Evolutionary conservation across 2,888 invertebrate species (phyloP).

Genomic region (Venusia cambrica): DNA sequence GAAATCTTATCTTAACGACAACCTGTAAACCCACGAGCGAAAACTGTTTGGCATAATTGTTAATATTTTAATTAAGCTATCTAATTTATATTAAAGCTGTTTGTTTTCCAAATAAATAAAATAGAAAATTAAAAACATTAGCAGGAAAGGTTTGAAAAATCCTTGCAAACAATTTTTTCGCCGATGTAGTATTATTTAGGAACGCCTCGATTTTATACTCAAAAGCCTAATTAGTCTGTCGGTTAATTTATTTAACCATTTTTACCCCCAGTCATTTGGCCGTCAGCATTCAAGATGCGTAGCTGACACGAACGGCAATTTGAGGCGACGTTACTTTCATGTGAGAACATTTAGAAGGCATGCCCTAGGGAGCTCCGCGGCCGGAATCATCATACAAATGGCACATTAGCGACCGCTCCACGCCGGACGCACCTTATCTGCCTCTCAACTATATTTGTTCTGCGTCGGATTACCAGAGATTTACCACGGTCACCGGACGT

Average conservation of each 20-base stretch:
- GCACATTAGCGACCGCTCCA: constrained; percentile 66
- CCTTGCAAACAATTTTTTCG: too few relatives aligned
- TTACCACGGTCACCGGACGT: constrained; percentile 72
- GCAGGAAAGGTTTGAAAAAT: too few relatives aligned
- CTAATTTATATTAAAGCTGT: too few relatives aligned
- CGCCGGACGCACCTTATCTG: constrained; percentile 75
- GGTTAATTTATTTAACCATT: constrained; percentile 14
- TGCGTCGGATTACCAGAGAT: constrained; percentile 73
- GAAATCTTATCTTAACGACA: too few relatives aligned
- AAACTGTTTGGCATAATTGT: too few relatives aligned
- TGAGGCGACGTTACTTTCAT: constrained; percentile 39
- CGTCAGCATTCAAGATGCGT: constrained; percentile 28
- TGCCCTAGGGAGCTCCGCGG: constrained; percentile 35
- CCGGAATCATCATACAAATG: constrained; percentile 77
- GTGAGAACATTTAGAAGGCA: constrained; percentile 45
- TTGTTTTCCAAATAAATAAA: too few relatives aligned
- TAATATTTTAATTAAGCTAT: too few relatives aligned
- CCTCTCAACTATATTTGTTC: constrained; percentile 78
- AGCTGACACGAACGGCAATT: constrained; percentile 31
- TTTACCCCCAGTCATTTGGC: constrained; percentile 17
- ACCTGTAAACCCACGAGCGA: too few relatives aligned
- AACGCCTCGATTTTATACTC: neutral
- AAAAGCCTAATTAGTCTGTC: constrained; percentile 4
- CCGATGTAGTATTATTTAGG: neutral
- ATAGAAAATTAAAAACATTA: too few relatives aligned